phyloP scores from a whole-genome alignment of 2,888 invertebrate genomes.

The Drosophila anomelani region DNA sequence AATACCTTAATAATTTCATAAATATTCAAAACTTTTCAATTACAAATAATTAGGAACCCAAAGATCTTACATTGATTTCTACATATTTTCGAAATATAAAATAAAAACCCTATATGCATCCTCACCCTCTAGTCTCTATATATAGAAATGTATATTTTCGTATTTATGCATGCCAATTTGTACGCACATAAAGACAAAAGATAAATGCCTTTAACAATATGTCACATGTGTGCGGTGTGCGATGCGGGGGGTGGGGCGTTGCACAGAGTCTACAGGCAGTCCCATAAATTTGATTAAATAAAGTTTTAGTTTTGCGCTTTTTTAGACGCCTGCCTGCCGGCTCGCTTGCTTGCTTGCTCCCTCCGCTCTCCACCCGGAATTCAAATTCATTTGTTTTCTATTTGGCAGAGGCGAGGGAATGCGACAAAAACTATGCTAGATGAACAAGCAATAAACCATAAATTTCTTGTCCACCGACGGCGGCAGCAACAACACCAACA shows the following conservation, averaged over 20 bases:
- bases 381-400: slow-evolving; percentile 42
- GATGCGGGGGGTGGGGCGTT: slow-evolving; percentile 3
- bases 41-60: too few species aligned
- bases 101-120: slow-evolving; percentile 1
- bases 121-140: neutral
- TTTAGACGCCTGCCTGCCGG: slow-evolving; percentile 30
- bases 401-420: slow-evolving; percentile 63
- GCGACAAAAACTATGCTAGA: slow-evolving; percentile 77
- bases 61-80: neutral
- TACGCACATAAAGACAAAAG: slow-evolving; percentile 24
- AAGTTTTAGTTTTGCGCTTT: slow-evolving; percentile 70
- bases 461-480: slow-evolving; percentile 71
- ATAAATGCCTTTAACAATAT: slow-evolving; percentile 69
- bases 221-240: slow-evolving; percentile 52
- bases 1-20: too few species aligned
- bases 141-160: slow-evolving; percentile 4
- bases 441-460: slow-evolving; percentile 80
- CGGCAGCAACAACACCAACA: slow-evolving; percentile 24
- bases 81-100: neutral
- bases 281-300: slow-evolving; percentile 81
- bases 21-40: too few species aligned
- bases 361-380: slow-evolving; percentile 6
- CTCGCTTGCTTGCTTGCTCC: slow-evolving; percentile 5
- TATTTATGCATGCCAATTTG: slow-evolving; percentile 30
- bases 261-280: slow-evolving; percentile 44